phyloP scores from a whole-genome alignment of 2,888 invertebrate genomes.

The Drosophila robusta region DNA sequence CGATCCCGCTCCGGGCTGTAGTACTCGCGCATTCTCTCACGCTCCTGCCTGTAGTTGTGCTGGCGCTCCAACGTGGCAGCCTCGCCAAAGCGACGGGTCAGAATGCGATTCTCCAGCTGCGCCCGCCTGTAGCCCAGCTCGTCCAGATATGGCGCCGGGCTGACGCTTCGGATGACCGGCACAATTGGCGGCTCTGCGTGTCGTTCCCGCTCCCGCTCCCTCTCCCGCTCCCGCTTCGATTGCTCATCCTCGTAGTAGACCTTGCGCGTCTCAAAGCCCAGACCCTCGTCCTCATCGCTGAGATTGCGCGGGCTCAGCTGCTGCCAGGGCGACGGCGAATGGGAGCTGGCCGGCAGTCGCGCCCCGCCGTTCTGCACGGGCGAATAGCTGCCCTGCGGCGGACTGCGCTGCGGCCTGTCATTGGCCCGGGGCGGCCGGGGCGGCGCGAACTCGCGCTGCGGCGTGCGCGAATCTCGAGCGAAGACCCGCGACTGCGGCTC shows the following conservation, averaged over 20 bases:
- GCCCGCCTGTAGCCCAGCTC: constrained; percentile 90
- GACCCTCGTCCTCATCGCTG: constrained; percentile 92
- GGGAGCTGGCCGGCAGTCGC: constrained; percentile 72
- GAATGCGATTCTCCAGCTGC: constrained; percentile 90
- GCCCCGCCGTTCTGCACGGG: constrained; percentile 52
- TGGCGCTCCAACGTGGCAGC: constrained; percentile 85
- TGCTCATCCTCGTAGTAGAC: constrained; percentile 85
- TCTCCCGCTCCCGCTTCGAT: constrained; percentile 36
- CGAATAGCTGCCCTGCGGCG: constrained; percentile 46
- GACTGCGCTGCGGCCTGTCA: constrained; percentile 46
- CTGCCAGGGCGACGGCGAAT: constrained; percentile 84
- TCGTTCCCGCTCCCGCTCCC: constrained; percentile 46
- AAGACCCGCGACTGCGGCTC: constrained; percentile 54
- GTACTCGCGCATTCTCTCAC: constrained; percentile 53
- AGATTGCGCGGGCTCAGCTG: constrained; percentile 83
- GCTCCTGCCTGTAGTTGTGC: constrained; percentile 68
- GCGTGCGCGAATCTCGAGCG: constrained; percentile 63
- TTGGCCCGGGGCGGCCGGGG: constrained; percentile 52
- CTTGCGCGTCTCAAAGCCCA: constrained; percentile 88
- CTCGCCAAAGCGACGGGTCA: constrained; percentile 86
- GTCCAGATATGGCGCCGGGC: constrained; percentile 85
- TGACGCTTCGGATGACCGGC: constrained; percentile 87
- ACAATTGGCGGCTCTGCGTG: constrained; percentile 87
- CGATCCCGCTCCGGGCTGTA: constrained; percentile 51
- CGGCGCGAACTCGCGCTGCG: constrained; percentile 57